Base-by-base conservation (phyloP, 2,888 invertebrate species). In the Julus scanicus region DNA sequence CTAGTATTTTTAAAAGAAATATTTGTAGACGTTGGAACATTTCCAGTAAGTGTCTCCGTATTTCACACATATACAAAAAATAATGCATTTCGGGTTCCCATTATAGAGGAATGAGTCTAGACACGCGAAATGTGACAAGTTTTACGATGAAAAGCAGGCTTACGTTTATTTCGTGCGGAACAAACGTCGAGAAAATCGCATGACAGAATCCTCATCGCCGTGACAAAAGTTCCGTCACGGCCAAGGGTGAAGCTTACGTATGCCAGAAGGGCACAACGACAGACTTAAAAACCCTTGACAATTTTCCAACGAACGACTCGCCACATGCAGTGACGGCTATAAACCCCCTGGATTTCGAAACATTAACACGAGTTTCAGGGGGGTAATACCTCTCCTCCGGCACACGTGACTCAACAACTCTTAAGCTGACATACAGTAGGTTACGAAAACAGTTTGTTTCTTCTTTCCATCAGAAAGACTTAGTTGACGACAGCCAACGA, bases 281-380 rank as follows among this genome's bases (percentile, higher is more conserved):
- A 3, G n/a, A 17, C 57, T 63, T 63, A 53, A n/a, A 63, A 63
- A 63, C 15, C 57, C n/a, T 15, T 63, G 17, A 17, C 6, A n/a
- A n/a, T 63, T 63, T 17, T 6, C 17, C 3, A 17, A 63, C 5
- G 57, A 63, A n/a, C 17, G n/a, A 63, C n/a, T 63, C 57, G 17
- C 17, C 57, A 63, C 53, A 1, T 3, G 53, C 53, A 17, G 57
- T 15, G 57, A 63, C 57, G 15, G 3, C n/a, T 63, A 17, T 63
- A 63, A 63, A 63, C 2, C 57, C n/a, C 44, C 44, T 63, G 57
- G 57, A 63, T 63, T 63, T 63, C n/a, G 57, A 63, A 63, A n/a
- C n/a, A 63, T 63, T 63, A 63, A 63, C 57, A 63, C n/a, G 57
- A 63, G n/a, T 63, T 63, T 63, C n/a, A n/a, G 57, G 53, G 53